Evolutionary conservation across 2,888 invertebrate genomes (phyloP).

Genomic region (Mythimna pallens): DNA sequence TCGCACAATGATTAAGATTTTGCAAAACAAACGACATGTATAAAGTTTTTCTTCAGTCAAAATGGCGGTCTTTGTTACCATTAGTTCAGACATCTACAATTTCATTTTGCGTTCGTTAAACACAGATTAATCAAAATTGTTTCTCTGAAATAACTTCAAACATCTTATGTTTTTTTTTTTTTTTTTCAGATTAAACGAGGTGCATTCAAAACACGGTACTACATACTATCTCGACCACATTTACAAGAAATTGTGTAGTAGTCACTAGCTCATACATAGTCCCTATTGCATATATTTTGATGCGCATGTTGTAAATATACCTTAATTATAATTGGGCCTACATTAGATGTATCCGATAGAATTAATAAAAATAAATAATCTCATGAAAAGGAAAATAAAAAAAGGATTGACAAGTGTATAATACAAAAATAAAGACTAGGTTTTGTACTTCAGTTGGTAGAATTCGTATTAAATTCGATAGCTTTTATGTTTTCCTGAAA

Average conservation of each 20-base stretch:
- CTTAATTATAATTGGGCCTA: conserved; percentile 67
- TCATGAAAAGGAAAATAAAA: conserved; percentile 4
- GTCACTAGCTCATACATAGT: conserved; percentile 27
- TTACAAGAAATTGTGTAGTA: conserved; percentile 15
- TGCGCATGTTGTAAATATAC: conserved; percentile 40
- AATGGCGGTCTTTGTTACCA: no score
- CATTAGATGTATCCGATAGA: conserved; percentile 71
- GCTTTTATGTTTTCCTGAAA: neutral
- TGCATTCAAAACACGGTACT: conserved; percentile 44
- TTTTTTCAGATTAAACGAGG: conserved; percentile 46
- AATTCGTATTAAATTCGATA: conserved; percentile 6
- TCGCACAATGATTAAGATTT: no score
- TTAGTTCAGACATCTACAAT: no score
- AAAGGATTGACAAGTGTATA: neutral
- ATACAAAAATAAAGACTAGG: neutral
- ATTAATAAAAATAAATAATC: conserved; percentile 26
- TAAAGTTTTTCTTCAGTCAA: no score
- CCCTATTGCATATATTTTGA: conserved; percentile 8
- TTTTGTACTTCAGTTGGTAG: neutral
- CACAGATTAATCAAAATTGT: no score
- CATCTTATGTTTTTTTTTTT: no score
- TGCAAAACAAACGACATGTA: no score
- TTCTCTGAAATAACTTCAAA: no score
- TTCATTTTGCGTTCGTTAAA: no score
- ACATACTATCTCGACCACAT: conserved; percentile 17